A percentile compares a stretch with the other conserved stretches of the same genome.
These are phyloP conservation scores for Apocrypta bakeri DNA, from an alignment of 1,140 invertebrate genomes.

Conservation along the genomic window DNA sequence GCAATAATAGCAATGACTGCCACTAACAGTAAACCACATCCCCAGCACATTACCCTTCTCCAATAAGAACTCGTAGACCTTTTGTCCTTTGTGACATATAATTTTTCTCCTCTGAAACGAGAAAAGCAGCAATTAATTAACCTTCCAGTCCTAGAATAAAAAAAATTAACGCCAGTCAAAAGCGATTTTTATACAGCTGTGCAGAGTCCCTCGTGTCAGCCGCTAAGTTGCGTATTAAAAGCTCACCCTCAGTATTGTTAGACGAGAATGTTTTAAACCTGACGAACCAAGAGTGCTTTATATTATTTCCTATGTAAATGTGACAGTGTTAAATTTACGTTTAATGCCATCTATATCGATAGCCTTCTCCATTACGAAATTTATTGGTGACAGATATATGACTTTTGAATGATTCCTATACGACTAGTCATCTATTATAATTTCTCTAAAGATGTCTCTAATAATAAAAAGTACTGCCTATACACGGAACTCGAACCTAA, in stretches of 20 bases:
- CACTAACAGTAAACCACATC: conserved; percentile 77
- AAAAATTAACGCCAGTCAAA: conserved; percentile 43
- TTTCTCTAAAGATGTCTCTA: conserved; percentile 33
- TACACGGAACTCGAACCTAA: conserved; percentile 20
- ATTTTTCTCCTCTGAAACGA: conserved; percentile 84
- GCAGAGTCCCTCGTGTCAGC: conserved; percentile 55
- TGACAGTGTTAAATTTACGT: conserved; percentile 44
- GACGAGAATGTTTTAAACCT: conserved; percentile 40
- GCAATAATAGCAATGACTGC: conserved; percentile 80
- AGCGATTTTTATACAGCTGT: conserved; percentile 66
- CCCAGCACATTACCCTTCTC: conserved; percentile 81
- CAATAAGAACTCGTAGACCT: conserved; percentile 79
- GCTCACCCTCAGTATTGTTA: conserved; percentile 54
- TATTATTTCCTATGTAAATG: conserved; percentile 39
- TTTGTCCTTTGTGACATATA: conserved; percentile 88
- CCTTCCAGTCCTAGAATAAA: background rate
- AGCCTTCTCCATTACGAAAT: conserved; percentile 32
- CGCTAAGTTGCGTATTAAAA: conserved; percentile 58
- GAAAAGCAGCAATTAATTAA: conserved; percentile 27
- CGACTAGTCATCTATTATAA: conserved; percentile 5
- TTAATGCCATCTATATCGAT: conserved; percentile 42
- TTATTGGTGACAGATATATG: background rate
- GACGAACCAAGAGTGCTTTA: conserved; percentile 47
- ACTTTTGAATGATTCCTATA: background rate
- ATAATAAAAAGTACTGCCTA: background rate